Evolutionary conservation across 2,113 vertebrate species (phyloP), one percentile per base, ranked within the genome.

Genomic region (crab-eating macaque (Macaca fascicularis)): DNA sequence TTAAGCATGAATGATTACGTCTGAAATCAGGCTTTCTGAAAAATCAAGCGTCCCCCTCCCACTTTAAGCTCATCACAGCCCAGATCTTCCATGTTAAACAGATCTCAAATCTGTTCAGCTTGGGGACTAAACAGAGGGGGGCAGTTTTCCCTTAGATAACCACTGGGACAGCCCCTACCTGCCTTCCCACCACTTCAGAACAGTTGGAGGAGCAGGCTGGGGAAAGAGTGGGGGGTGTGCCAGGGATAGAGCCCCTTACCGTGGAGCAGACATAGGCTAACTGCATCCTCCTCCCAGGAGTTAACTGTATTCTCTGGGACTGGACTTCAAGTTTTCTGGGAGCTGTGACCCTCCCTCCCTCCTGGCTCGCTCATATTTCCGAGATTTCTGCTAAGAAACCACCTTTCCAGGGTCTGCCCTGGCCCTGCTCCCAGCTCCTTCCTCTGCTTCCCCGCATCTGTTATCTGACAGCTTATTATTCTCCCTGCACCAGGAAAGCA

Each of bases 1-100:
- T 6, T 11, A 19, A 35, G 22, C 0, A 9, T 14, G n/a, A 72
- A n/a, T 23, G 1, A 1, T 32, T 38, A 3, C 0, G 1, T 32
- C 55, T 70, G 61, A 50, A 22, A 40, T 35, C 30, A 57, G 45
- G 19, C 16, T 84, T 59, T 57, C 45, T 32, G 25, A 57, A 81
- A 23, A 78, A 50, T 45, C 27, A 52, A 3, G 20, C 1, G 3
- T 40, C 22, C 75, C 43, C 3, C 0, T 48, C 14, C 16, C 19
- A 2, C 27, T 32, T 64, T 30, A 64, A 32, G 12, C 61, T 32
- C 12, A 64, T 32, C 27, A 64, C 27, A 64, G 61, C 61, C 27
- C 61, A 64, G 27, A 64, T 64, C 61, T 27, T 64, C 25, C 12
- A 6, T 5, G 61, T 64, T 14, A 64, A 6, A 32, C 27, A 64